These are phyloP conservation scores for Holothuria scabra DNA, from an alignment of 53 echinoderm and acorn worm species.

Conservation along the genomic window DNA sequence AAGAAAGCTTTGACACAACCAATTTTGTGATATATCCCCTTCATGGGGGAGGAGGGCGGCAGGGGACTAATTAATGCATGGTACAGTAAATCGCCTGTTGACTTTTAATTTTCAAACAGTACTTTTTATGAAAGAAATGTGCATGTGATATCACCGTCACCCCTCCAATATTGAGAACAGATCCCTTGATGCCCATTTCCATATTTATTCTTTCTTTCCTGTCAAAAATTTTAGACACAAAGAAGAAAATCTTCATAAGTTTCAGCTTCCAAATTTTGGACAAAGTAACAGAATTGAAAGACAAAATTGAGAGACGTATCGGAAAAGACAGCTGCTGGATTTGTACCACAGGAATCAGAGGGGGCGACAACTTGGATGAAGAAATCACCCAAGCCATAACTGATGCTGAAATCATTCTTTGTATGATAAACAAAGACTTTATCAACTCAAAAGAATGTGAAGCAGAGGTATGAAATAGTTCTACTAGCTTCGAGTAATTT, in stretches of 20 bases:
- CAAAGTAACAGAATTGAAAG: not conserved
- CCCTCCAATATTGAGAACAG: too few species aligned
- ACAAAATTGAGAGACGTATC: not conserved
- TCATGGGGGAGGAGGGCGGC: too few species aligned
- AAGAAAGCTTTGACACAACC: too few species aligned
- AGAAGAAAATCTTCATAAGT: conserved; percentile 38
- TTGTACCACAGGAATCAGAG: not conserved
- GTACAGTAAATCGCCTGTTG: too few species aligned
- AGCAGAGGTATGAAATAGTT: not conserved
- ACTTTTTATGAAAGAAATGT: too few species aligned
- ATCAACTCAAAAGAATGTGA: not conserved
- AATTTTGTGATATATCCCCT: too few species aligned
- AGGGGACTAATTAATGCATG: too few species aligned
- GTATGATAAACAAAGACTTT: conserved; percentile 6
- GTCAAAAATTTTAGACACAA: not conserved
- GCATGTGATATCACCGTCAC: too few species aligned
- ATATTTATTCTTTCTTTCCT: too few species aligned
- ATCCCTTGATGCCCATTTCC: too few species aligned
- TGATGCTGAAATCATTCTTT: not conserved
- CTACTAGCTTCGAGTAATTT: too few species aligned
- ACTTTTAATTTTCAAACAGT: too few species aligned
- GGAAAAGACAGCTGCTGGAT: conserved; percentile 37
- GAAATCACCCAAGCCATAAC: conserved; percentile 14
- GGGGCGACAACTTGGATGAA: not conserved
- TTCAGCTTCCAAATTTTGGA: not conserved